Evolutionary conservation across 2,888 invertebrate genomes (phyloP), one percentile per base, ranked within the genome.

Genomic region (Papilio demoleus): DNA sequence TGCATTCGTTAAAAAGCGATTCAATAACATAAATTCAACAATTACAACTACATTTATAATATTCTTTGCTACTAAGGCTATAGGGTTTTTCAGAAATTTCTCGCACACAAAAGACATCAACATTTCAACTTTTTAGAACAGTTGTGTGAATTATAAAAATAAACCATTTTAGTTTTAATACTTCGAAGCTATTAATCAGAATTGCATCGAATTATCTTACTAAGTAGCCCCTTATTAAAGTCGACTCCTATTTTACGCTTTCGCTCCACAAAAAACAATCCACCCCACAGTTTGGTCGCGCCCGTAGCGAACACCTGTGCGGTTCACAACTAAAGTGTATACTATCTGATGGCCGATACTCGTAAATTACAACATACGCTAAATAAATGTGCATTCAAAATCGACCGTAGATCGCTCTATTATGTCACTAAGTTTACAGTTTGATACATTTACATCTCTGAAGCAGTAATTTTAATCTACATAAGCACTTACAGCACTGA

Each of bases 151-250:
- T 14, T 53, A 42, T 34, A 45, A 45, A 34, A 47, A 19, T 17
- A 64, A 64, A 50, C 53, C 42, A n/a, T n/a, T n/a, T n/a, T n/a
- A 0, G 19, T 12, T 42, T 19, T 31, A 11, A 50, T 50, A 67
- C 61, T 53, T 60, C 22, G 27, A 50, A 66, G 31, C 19, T 50
- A 63, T 68, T 63, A 68, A 68, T 68, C 67, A 22, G 34, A 45
- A 67, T 56, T 24, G 56, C 36, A 45, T 24, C 58, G 63, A 62
- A 68, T 68, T 68, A 86, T 85, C 81, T 77, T 73, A 70, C 81
- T 84, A 86, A 88, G 87, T 82, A 85, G 84, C 85, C 82, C 83
- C 87, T 87, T 86, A 88, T 86, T 86, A 82, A 81, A 63, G 85
- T 85, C 86, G 82, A 81, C 80, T 87, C 81, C 77, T 77, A 86